These are phyloP conservation scores for Ochlodes sylvanus DNA, from an alignment of 2,888 invertebrate genomes.

Conservation along the genomic window DNA sequence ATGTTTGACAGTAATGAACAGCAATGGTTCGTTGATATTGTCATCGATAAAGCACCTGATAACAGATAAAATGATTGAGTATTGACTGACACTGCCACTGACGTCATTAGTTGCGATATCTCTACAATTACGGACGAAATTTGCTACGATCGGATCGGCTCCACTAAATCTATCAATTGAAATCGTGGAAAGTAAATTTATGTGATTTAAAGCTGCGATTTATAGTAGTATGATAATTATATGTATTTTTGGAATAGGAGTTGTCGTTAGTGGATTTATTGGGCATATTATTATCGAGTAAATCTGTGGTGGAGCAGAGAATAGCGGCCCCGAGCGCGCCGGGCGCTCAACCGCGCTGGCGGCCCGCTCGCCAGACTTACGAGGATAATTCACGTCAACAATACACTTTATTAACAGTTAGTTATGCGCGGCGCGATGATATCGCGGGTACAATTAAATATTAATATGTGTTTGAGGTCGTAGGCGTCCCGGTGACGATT, in stretches of 20 bases:
- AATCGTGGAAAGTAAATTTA: slow-evolving; percentile 30
- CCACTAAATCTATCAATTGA: slow-evolving; percentile 19
- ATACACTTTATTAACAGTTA: slow-evolving; percentile 83
- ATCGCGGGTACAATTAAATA: slow-evolving; percentile 83
- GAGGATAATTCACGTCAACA: slow-evolving; percentile 83
- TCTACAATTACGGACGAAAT: slow-evolving; percentile 1
- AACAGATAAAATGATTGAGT: too few relatives aligned
- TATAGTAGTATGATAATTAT: slow-evolving; percentile 36
- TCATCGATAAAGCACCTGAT: too few relatives aligned
- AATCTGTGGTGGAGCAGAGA: slow-evolving; percentile 44
- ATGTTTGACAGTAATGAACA: too few relatives aligned
- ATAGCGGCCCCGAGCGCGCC: slow-evolving; percentile 51
- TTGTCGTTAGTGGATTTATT: slow-evolving; percentile 29
- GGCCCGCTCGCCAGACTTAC: slow-evolving; percentile 69
- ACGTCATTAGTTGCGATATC: not conserved
- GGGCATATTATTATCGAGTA: slow-evolving; percentile 24
- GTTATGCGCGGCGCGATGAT: slow-evolving; percentile 77
- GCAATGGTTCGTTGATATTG: too few relatives aligned
- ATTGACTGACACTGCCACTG: too few relatives aligned
- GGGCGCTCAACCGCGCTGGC: slow-evolving; percentile 19
- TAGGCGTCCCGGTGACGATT: slow-evolving; percentile 67
- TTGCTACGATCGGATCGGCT: slow-evolving; percentile 1
- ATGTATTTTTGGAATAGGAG: slow-evolving; percentile 26
- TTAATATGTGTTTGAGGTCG: slow-evolving; percentile 76
- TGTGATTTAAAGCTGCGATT: slow-evolving; percentile 26